Conservation (phyloP, 1,140 invertebrate species). For the Daktulosphaira vitifoliae region DNA sequence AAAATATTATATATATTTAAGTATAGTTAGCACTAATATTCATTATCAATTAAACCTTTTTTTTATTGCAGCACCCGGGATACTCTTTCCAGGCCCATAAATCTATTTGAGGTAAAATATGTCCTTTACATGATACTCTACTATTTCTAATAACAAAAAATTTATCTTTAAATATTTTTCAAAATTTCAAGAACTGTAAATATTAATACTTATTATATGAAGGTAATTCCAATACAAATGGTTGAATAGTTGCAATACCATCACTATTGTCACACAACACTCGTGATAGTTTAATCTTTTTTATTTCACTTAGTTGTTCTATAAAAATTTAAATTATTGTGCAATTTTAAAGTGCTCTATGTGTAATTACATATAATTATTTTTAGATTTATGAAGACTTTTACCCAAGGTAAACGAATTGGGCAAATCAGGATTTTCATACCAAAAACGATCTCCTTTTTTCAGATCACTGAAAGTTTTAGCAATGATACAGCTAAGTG, state of each 20-base stretch:
- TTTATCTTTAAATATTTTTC: conserved; percentile 39
- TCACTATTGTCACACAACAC: conserved; percentile 93
- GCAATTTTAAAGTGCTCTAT: background rate
- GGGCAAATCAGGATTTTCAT: conserved; percentile 49
- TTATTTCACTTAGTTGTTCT: conserved; percentile 82
- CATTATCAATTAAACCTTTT: conserved; percentile 8
- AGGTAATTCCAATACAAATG: conserved; percentile 82
- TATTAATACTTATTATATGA: conserved; percentile 86
- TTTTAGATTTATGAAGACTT: too few relatives aligned
- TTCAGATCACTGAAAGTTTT: conserved; percentile 88
- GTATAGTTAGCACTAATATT: background rate
- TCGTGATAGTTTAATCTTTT: conserved; percentile 72
- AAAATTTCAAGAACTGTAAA: background rate
- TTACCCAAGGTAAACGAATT: conserved; percentile 72
- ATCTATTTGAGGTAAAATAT: conserved; percentile 36
- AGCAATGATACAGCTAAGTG: conserved; percentile 90
- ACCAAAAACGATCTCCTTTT: conserved; percentile 88
- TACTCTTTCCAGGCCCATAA: conserved; percentile 39
- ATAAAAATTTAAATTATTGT: conserved; percentile 40
- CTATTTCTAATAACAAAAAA: conserved; percentile 60
- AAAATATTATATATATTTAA: background rate
- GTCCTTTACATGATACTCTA: conserved; percentile 63
- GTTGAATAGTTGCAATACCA: conserved; percentile 79
- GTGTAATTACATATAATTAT: too few relatives aligned
- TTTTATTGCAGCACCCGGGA: conserved; percentile 17